Evolutionary conservation across 2,113 vertebrate species (phyloP), one percentile per base, ranked within the genome.

Genomic region (Semicossyphus pulcher): DNA sequence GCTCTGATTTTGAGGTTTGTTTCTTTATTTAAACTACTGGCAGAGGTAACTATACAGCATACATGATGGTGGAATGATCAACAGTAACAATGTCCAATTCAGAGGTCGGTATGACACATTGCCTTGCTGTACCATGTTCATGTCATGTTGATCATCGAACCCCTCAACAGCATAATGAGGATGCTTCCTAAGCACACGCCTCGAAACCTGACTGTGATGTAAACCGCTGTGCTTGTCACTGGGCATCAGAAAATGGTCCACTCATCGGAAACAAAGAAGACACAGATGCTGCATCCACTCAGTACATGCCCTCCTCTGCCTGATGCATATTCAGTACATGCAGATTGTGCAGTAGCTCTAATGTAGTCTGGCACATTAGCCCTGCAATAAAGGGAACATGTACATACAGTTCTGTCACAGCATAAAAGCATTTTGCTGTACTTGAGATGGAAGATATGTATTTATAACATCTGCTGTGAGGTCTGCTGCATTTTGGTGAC

Each of bases 391-490:
- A 71, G 48, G 52, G 23, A 72, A 54, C 47, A 66, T 60, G 76
- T 20, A 75, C 63, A 75, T 70, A 62, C 64, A 41, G 32, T 47
- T 64, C 65, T 87, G 79, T 82, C 74, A 62, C 4, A 15, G 71
- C 31, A 26, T 89, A 88, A 91, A 89, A 90, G 89, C 88, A 63
- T 90, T 91, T 86, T 81, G 73, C 72, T 91, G 88, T 90, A 85
- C 68, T 80, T 72, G 66, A 67, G 59, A 87, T 62, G 57, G 48
- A 76, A 45, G 34, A 76, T 76, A 49, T 70, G 57, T 54, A 78
- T 78, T 86, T 87, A 63, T 49, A 83, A 57, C 48, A 37, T 72
- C 48, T 59, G 62, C 51, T 4, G 34, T 48, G 41, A 64, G 70
- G 47, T 66, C 36, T 54, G 12, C 26, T 21, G 59, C 78, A 60